phyloP scores from a whole-genome alignment of 2,797 vertebrate species.

The Neostethus bicornis region DNA sequence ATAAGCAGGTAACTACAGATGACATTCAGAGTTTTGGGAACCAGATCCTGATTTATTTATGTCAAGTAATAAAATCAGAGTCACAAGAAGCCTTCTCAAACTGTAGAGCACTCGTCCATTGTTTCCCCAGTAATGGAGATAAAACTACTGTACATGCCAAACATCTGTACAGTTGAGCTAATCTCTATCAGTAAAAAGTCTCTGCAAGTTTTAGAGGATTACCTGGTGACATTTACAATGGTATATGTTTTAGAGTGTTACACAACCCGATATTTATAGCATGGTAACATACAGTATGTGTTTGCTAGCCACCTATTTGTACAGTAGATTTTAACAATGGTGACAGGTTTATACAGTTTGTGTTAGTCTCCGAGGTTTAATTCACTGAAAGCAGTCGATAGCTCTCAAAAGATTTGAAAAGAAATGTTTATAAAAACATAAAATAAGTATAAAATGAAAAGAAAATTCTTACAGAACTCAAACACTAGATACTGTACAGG shows the following conservation, averaged over 20 bases:
- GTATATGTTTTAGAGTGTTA: conserved; percentile 55
- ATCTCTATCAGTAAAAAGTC: conserved; percentile 42
- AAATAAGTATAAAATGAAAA: conserved; percentile 37
- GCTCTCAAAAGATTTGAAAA: conserved; percentile 40
- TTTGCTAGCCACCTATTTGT: conserved; percentile 43
- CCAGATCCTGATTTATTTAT: conserved; percentile 46
- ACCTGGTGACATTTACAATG: conserved; percentile 32
- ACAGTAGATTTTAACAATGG: conserved; percentile 41
- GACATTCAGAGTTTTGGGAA: conserved; percentile 70
- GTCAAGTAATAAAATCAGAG: conserved; percentile 43
- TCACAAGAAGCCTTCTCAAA: conserved; percentile 55
- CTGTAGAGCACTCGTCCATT: conserved; percentile 25
- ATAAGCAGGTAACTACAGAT: conserved; percentile 80
- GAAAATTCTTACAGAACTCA: conserved; percentile 47
- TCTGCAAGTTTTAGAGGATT: conserved; percentile 45
- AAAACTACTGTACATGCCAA: conserved; percentile 60
- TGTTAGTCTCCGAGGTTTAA: conserved; percentile 48
- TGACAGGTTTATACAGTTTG: conserved; percentile 59
- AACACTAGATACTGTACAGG: conserved; percentile 79
- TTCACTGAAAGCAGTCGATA: conserved; percentile 58
- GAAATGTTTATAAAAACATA: conserved; percentile 43
- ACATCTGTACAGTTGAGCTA: conserved; percentile 50
- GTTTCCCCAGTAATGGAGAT: conserved; percentile 46
- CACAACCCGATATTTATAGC: conserved; percentile 48
- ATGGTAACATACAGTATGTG: conserved; percentile 59